Conservation (phyloP, 30 jellyfish, hydroid and myxozoan species). For the Chrysaora quinquecirrha region DNA sequence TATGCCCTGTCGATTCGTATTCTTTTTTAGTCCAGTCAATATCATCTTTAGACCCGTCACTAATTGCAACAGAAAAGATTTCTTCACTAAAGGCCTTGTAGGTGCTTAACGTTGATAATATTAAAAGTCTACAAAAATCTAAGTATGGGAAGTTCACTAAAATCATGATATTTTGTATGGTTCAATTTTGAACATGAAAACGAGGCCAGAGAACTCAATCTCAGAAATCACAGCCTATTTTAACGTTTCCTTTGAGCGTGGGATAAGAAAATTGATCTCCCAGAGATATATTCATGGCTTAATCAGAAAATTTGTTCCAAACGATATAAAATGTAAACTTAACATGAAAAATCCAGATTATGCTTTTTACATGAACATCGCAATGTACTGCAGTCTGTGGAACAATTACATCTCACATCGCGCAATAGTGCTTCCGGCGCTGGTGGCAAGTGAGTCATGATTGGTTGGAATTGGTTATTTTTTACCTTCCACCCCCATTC, state of each 20-base stretch:
- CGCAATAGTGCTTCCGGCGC: slow-evolving; percentile 8
- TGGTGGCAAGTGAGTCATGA: slow-evolving; percentile 5
- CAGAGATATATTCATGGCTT: not conserved
- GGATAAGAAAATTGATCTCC: not conserved
- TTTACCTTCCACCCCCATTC: not conserved
- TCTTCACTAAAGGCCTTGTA: too few species aligned
- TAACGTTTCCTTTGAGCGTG: not conserved
- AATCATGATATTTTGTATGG: not conserved
- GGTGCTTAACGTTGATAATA: too few species aligned
- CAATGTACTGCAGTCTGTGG: slow-evolving; percentile 1
- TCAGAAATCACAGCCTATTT: not conserved
- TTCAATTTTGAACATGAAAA: not conserved
- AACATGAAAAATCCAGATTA: not conserved
- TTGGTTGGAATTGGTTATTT: not conserved
- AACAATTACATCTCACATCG: not conserved
- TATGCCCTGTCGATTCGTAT: too few species aligned
- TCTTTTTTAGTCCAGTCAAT: too few species aligned
- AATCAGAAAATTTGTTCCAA: not conserved
- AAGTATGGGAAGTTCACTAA: too few species aligned
- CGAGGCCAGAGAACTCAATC: not conserved
- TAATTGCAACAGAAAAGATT: too few species aligned
- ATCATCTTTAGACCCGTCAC: too few species aligned
- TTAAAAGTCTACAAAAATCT: too few species aligned
- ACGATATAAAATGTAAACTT: not conserved
- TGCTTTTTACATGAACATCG: not conserved